Evolutionary conservation across 1,140 invertebrate genomes (phyloP), one percentile per base, ranked within the genome.

Genomic region (Dendrolimus punctatus): DNA sequence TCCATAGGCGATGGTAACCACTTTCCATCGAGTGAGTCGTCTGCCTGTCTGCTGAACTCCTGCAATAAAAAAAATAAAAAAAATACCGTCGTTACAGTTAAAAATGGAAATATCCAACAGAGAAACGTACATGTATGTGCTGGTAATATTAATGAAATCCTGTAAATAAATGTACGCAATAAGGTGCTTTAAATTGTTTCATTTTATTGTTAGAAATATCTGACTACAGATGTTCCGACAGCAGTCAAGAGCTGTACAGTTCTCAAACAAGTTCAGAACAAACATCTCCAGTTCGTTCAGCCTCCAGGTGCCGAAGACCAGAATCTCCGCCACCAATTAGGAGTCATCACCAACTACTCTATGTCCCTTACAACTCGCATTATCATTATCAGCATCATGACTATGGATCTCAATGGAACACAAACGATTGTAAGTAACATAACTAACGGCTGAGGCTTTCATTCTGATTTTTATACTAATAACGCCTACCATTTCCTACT

Each of bases 331-430:
- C 91, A 0, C 91, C 91, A 5, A 87, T 91, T 8, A 84, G 90
- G 38, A 90, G 85, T 57, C 90, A 91, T 64, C 91, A 92, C 55
- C 91, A 92, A 60, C 92, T 93, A 0, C 92, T 94, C 88, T 90
- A 94, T 49, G 92, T 94, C 39, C 93, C 93, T 2, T 94, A 93
- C 71, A 93, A 90, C 61, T 89, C 67, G 0, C 79, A 83, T 44
- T 81, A 85, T 9, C 80, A 87, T 46, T 85, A 87, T 51, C 79
- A 82, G 48, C 63, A 71, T 39, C 74, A 77, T 41, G 72, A 80
- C 6, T 83, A 82, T 50, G 55, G 58, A 0, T 50, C 71, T n/a
- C 71, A 75, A 23, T 81, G 78, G 78, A 63, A 66, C 8, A 51
- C 66, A 4, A 76, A 65, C 49, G 82, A 85, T 8, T 85, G 80